Evolutionary conservation across 2,888 invertebrate genomes (phyloP), one percentile per base, ranked within the genome.

Genomic region (Leucoma salicis): DNA sequence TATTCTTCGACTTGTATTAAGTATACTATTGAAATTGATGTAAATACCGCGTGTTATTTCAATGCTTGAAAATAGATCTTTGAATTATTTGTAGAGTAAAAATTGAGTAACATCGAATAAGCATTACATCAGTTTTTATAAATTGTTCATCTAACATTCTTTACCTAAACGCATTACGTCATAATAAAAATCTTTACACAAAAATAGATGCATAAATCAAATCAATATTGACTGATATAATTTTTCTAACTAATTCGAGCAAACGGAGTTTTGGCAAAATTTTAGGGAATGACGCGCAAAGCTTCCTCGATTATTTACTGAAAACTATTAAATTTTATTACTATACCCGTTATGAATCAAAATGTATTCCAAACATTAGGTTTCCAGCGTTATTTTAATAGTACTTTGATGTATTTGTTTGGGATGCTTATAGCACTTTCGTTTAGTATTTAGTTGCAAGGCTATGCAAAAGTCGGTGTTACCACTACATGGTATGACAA

Each of bases 331-430:
- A 47, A 56, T 56, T 49, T 50, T 57, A 51, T 57, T 44, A 43
- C 35, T 43, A 49, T 41, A 35, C 15, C 33, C 32, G 29, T 41
- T 51, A 48, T 38, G 35, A 46, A 21, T 21, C 36, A 39, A 50
- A n/a, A 50, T 58, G 53, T 60, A 51, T 60, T 34, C 18, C 25
- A 46, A 21, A 60, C 47, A 59, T 56, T 60, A 56, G 53, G 42
- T 49, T 53, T 49, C 33, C 27, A 31, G 42, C 46, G 31, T 50
- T 54, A 48, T 21, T 21, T 21, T 21, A 21, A 21, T 21, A 21
- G 21, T 21, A 8, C 1, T 21, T 21, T 8, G 3, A 21, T 3
- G 21, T 8, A 21, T 21, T 21, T 21, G 21, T 21, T 4, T 21
- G n/a, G n/a, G n/a, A n/a, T n/a, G n/a, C n/a, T n/a, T n/a, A n/a